Evolutionary conservation across 2,888 invertebrate genomes (phyloP), one percentile per base, ranked within the genome.

Genomic region (Boloria euphrosyne): DNA sequence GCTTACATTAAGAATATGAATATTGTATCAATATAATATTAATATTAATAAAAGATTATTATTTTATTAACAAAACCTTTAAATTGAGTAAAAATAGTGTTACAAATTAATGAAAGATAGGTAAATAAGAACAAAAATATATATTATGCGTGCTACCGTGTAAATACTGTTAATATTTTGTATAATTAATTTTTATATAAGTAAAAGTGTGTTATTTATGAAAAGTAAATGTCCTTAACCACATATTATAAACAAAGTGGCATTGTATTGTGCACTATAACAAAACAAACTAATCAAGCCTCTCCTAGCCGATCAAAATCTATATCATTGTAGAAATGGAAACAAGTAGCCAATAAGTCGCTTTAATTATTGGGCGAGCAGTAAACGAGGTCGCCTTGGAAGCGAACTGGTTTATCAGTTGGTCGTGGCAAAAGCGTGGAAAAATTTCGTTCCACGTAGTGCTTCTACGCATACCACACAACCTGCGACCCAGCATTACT

Each of bases 321-420:
- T 84, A 85, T 81, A 79, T 80, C 71, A 69, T 69, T 69, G 75
- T 77, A 83, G 81, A 80, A 87, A 85, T 84, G 84, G 78, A 84
- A 85, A 81, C 87, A 89, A 90, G 87, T 88, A 83, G 84, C 80
- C 87, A 89, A 87, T 89, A 84, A 84, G 85, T 85, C 78, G 84
- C 79, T 83, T 87, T 87, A 89, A 87, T 90, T 87, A 88, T 87
- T 87, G 83, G 80, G 83, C 83, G 86, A 83, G 77, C 78, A 78
- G 78, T 78, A 76, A 78, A 77, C 90, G 90, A 91, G 91, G 90
- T 84, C 91, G 85, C 76, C 87, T 80, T 87, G 86, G 84, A 77
- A 79, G 78, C 82, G 78, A 89, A 91, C 92, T 89, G 90, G 92
- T 92, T 90, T 90, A 85, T 84, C 84, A 84, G 78, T 79, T 67